Percentiles rank a stretch among this genome's conserved stretches.
phyloP scores from a whole-genome alignment of 2,888 invertebrate species.

The Caenorhabditis sp. region DNA sequence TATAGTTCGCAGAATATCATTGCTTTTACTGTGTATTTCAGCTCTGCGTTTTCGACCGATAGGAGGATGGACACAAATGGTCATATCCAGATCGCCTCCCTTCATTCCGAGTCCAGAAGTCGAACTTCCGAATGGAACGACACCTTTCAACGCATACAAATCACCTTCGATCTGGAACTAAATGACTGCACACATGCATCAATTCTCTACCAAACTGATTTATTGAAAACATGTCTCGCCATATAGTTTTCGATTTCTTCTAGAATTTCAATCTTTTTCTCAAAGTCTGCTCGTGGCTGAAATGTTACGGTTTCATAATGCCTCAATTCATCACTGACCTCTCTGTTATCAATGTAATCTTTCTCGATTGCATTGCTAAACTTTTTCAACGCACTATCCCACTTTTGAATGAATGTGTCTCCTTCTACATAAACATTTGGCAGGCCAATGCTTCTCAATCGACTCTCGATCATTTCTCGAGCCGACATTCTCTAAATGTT shows the following conservation, averaged over 20 bases:
- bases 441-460: neutral
- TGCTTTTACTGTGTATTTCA: too few species aligned
- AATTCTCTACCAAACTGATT: neutral
- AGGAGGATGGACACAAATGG: conserved; percentile 11
- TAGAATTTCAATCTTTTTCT: conserved; percentile 8
- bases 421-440: neutral
- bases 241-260: conserved; percentile 13
- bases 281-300: conserved; percentile 4
- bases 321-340: conserved; percentile 17
- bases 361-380: conserved; percentile 13
- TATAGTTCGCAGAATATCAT: neutral
- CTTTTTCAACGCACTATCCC: conserved; percentile 3
- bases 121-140: conserved; percentile 31
- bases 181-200: neutral
- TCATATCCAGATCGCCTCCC: conserved; percentile 21
- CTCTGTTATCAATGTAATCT: conserved; percentile 9
- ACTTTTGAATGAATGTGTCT: neutral
- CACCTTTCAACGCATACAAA: conserved; percentile 5
- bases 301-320: too few species aligned
- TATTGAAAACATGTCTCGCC: neutral
- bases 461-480: too few species aligned
- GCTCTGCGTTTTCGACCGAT: neutral
- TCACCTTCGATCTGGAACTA: neutral
- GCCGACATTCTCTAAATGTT: too few species aligned
- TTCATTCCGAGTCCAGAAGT: conserved; percentile 22